Percentiles rank a stretch among this genome's conserved stretches.
Evolutionary conservation across 2,888 invertebrate genomes (phyloP).

Genomic region (Pseudoips prasinana): DNA sequence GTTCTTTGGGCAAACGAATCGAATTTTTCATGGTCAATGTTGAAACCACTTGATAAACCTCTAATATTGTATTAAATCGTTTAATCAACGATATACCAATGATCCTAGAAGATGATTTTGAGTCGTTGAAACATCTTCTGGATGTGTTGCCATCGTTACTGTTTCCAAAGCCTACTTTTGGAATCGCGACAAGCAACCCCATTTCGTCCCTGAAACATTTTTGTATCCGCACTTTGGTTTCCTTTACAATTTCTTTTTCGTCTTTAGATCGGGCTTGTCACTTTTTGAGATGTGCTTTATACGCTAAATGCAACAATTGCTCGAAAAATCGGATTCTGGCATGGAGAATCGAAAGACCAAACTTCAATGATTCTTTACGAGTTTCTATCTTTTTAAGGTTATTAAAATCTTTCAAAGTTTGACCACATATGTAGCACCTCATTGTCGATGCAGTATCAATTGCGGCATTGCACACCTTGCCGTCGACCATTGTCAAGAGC

Average conservation of each 20-base stretch:
- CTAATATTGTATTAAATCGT: slow-evolving; percentile 4
- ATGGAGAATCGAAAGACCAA: slow-evolving; percentile 38
- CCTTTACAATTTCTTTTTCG: neutral
- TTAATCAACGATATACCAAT: slow-evolving; percentile 4
- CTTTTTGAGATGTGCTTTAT: slow-evolving; percentile 21
- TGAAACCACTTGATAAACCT: neutral
- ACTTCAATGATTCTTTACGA: slow-evolving; percentile 3
- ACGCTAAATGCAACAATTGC: slow-evolving; percentile 18
- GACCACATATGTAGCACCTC: slow-evolving; percentile 15
- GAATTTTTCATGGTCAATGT: neutral
- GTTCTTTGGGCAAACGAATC: neutral
- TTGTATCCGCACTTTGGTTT: neutral
- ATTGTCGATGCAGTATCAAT: slow-evolving; percentile 11
- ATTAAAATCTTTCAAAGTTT: slow-evolving; percentile 15
- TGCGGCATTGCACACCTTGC: slow-evolving; percentile 16
- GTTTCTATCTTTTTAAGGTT: slow-evolving; percentile 1
- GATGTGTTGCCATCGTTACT: slow-evolving; percentile 8
- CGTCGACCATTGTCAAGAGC: slow-evolving; percentile 16
- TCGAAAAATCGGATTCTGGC: slow-evolving; percentile 23
- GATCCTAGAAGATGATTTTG: slow-evolving; percentile 1
- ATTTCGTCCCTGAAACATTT: neutral
- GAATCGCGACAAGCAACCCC: neutral
- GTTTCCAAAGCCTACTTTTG: slow-evolving; percentile 1
- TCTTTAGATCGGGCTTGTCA: neutral
- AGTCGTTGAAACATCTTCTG: slow-evolving; percentile 7